Evolutionary conservation across 1,140 invertebrate species (phyloP), one percentile per base, ranked within the genome.

Genomic region (Lanistes nyassanus): DNA sequence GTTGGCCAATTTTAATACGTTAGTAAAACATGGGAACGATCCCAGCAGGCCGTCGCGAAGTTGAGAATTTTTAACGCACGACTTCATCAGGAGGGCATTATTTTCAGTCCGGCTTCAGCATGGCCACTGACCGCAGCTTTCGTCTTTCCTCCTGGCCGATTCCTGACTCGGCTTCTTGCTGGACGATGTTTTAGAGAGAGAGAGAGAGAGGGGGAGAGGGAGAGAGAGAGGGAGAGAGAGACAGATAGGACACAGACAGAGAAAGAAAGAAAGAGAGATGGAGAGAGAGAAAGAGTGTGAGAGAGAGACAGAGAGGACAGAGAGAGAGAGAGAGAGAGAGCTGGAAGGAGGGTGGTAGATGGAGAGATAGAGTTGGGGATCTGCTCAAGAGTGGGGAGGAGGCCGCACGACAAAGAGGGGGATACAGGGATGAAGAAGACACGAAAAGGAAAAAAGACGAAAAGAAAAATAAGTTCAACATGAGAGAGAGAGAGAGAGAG

Each of bases 401-500:
- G 23, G 58, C 7, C 6, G 23, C 9, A 23, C n/a, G 23, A 31
- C n/a, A 31, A 6, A 60, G 58, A 9, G 31, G n/a, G 31, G 58
- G 31, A 31, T 26, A 31, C n/a, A 31, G n/a, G 58, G 31, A 31
- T 26, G 58, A 62, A 31, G 31, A 31, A 62, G 58, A 62, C 23
- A 62, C 23, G 31, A 31, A 62, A 31, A 62, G 58, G 31, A 31
- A 62, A 31, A 62, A 31, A 62, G 58, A 62, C 23, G 31, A 31
- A 62, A 31, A 62, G 58, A 62, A 7, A 62, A 31, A 62, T 23
- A 62, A 31, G 31, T 23, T 26, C 23, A 62, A 31, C n/a, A 31
- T 26, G 58, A 62, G 58, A 62, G 58, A 62, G 58, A 62, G 58
- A 62, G 58, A 62, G 58, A 62, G 58, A 62, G 58, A 26, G 58